Evolutionary conservation across 2,113 vertebrate genomes (phyloP), one percentile per base, ranked within the genome.

Genomic region (Alligator sinensis): DNA sequence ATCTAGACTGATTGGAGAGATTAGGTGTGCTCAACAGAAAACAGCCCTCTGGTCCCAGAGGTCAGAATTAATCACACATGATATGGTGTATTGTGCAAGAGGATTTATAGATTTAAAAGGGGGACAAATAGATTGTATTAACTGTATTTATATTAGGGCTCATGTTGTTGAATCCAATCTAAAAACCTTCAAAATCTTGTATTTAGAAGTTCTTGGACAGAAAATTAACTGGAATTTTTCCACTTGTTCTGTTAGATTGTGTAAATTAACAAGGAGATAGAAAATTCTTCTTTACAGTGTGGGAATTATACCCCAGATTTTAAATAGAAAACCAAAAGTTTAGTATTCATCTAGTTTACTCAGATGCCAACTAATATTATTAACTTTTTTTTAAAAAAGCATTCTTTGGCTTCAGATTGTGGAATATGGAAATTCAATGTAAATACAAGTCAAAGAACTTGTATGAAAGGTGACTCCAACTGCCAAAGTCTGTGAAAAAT

Each of bases 391-490:
- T 5, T 1, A 82, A 82, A 30, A 61, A 83, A 80, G 9, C 92
- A 78, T 77, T 47, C 38, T 82, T 95, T 81, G 22, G 12, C 90
- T 38, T 84, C 27, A 82, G 62, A 83, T 61, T 84, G n/a, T 86
- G 74, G 76, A 89, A 92, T 85, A 95, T 84, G 72, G 87, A 85
- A 89, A 64, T 89, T 93, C 38, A 82, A 70, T 87, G 34, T 30
- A 61, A 88, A 79, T 25, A 90, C 27, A 74, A 38, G 4, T 87
- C 61, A 93, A 84, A 88, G 72, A 91, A 54, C 10, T 17, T 60
- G 61, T 57, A 4, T 84, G 66, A 94, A 94, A 92, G 30, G n/a
- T 79, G 80, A 18, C 68, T 85, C 88, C 47, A 76, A 91, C 59
- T 93, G 58, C 60, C 63, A 86, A 79, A 90, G 93, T 28, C 62